A percentile compares a stretch with the other conserved stretches of the same genome.
Evolutionary conservation across 1,140 invertebrate genomes (phyloP).

Genomic region (Scaptomyza pallida): DNA sequence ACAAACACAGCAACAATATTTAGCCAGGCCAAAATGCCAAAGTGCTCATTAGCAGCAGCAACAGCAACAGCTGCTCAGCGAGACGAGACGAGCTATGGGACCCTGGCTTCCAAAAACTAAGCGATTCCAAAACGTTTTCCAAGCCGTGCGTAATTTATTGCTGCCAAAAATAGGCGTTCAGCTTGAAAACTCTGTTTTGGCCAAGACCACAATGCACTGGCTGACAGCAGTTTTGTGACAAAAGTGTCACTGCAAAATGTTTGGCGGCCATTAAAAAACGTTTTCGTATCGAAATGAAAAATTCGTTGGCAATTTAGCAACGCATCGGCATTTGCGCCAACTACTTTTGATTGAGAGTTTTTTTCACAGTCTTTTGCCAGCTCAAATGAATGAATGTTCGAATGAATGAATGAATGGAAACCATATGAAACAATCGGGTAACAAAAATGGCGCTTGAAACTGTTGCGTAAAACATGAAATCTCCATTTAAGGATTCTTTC

Average conservation of each 20-base stretch:
- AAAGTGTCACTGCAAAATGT: conserved; percentile 69
- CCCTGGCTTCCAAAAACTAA: conserved; percentile 26
- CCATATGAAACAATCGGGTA: background rate
- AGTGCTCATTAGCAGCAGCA: conserved; percentile 65
- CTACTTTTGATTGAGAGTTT: conserved; percentile 77
- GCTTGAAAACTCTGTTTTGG: conserved; percentile 61
- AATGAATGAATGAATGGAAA: conserved; percentile 33
- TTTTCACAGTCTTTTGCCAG: conserved; percentile 70
- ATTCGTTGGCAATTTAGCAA: conserved; percentile 66
- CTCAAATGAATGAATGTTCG: conserved; percentile 33
- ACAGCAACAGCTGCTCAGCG: background rate
- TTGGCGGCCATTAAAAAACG: conserved; percentile 20
- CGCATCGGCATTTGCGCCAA: conserved; percentile 69
- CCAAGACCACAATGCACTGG: conserved; percentile 26
- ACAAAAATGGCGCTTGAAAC: conserved; percentile 3
- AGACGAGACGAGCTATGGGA: conserved; percentile 26
- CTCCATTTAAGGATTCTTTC: conserved; percentile 47
- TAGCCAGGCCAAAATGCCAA: conserved; percentile 71
- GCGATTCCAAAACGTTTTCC: conserved; percentile 12
- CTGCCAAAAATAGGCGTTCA: conserved; percentile 47
- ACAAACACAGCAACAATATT: conserved; percentile 10
- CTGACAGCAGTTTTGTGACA: conserved; percentile 33
- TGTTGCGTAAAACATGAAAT: conserved; percentile 51
- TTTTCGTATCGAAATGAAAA: conserved; percentile 5
- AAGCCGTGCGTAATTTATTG: conserved; percentile 74